Evolutionary conservation across 2,888 invertebrate species (phyloP), one percentile per base, ranked within the genome.

Genomic region (Perizoma flavofasciatum): DNA sequence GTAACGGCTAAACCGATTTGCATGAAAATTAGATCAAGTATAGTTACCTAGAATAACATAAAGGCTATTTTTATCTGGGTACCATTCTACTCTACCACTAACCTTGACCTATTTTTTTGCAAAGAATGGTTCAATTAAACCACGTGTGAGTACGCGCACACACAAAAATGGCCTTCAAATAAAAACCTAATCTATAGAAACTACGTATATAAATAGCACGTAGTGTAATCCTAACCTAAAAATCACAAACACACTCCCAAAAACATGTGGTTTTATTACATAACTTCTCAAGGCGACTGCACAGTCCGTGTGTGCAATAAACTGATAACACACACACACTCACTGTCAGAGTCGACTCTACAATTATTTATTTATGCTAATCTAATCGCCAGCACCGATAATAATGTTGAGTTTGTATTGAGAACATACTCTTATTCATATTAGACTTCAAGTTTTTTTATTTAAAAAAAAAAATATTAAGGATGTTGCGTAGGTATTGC

Each of bases 261-360:
- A 44, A 35, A 49, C 68, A 65, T 62, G 65, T 55, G 65, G 56
- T 48, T 55, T 48, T 44, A 43, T 69, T 64, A 63, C 54, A 55
- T 67, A 67, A 69, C n/a, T 47, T 1, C 52, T 55, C 61, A 61
- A 59, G 55, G 59, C 50, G 10, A 45, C 6, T 55, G 22, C 9
- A 35, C 45, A 47, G 40, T 39, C 48, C 59, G 65, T 56, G 45
- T 43, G 49, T 35, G 32, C 39, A 39, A 47, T 22, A 22, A 22
- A 22, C 22, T 22, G 48, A 62, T 59, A 58, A 58, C 47, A 39
- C 51, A 49, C 51, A 49, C 46, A 53, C 54, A 46, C 34, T 11
- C 39, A 39, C 51, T n/a, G 47, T 46, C 4, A 4, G 7, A 55
- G 49, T 49, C 52, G 40, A 51, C 34, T 56, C 43, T 46, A 51